Conservation (phyloP, 2,113 vertebrate species). For the Pardalotus punctatus region DNA sequence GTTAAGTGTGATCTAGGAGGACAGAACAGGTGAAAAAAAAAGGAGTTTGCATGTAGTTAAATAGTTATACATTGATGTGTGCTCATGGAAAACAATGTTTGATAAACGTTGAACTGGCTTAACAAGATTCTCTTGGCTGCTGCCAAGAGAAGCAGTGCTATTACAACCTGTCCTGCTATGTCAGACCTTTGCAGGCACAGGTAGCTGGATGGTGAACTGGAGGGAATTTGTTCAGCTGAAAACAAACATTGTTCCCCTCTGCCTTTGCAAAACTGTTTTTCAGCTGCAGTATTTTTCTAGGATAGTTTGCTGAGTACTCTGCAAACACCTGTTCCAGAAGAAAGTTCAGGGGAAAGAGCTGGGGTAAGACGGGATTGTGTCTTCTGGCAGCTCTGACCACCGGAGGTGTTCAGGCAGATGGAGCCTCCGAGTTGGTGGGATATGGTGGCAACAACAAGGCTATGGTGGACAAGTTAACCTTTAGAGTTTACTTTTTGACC, state of each 20-base stretch:
- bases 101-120: background rate
- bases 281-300: background rate
- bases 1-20: background rate
- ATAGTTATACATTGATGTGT: background rate
- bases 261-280: background rate
- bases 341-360: background rate
- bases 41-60: background rate
- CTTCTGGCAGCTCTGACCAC: background rate
- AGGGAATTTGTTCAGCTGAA: background rate
- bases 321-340: background rate
- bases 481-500: background rate
- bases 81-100: background rate
- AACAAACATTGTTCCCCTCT: background rate
- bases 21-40: background rate
- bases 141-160: background rate
- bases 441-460: background rate
- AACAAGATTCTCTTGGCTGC: background rate
- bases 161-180: background rate
- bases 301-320: background rate
- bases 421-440: background rate
- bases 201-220: background rate
- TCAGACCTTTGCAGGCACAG: fast-evolving
- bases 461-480: background rate
- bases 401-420: background rate
- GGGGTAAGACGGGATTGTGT: background rate